Base-by-base conservation (phyloP, 2,888 invertebrate genomes). In the Cactoblastis cactorum region DNA sequence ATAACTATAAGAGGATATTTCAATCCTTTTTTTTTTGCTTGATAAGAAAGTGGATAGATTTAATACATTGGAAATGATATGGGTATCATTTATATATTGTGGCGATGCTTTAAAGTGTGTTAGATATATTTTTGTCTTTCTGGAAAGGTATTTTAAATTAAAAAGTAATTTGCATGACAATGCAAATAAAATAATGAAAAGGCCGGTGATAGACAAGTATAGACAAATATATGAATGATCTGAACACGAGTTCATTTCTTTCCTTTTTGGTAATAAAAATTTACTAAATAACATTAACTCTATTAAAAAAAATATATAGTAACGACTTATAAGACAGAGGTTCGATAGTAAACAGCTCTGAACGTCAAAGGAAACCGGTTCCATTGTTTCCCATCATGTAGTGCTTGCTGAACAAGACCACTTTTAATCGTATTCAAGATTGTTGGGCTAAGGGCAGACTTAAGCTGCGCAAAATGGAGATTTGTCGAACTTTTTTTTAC, bases 351-450 rank as follows among this genome's bases (percentile, higher is more conserved):
- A 18, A 46, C 19, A 38, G 24, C 18, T 33, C 17, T 24, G 47
- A 22, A 17, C 62, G 56, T 56, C n/a, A 65, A 67, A 67, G 63
- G 61, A 63, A 64, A 63, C 64, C 59, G 58, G 61, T 63, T 47
- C 59, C 61, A 68, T 74, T 74, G 74, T 78, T 75, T 69, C 57
- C 55, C 45, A 50, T 52, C 58, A 58, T 63, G 59, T 58, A 57
- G 59, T 55, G 63, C 56, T 71, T 68, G 70, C 35, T 66, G 63
- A 67, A 67, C 61, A 70, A 73, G 71, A 71, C 72, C 68, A 77
- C 80, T 80, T 80, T 80, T 80, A 65, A 76, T 67, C 59, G 62
- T 63, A 74, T 73, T 33, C 34, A 11, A n/a, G 19, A 43, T 24
- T 28, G 47, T 37, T 15, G 15, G 46, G 14, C 37, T 9, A 32